Evolutionary conservation across 2,888 invertebrate genomes (phyloP).

Genomic region (Candidula unifasciata): DNA sequence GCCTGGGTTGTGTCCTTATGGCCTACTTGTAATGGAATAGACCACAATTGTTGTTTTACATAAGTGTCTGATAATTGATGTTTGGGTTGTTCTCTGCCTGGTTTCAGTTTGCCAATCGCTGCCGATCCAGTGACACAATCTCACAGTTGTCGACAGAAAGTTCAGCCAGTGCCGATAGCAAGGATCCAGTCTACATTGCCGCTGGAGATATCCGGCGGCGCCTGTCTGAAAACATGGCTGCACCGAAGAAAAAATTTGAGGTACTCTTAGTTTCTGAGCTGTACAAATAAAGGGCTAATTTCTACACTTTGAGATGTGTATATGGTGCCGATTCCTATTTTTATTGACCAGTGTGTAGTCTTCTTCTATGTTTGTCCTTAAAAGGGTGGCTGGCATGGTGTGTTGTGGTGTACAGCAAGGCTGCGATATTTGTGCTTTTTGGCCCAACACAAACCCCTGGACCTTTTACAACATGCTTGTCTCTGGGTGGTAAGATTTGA

Average conservation of each 20-base stretch:
- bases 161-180: slow-evolving; percentile 83
- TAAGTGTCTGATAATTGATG: not conserved
- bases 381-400: too few relatives aligned
- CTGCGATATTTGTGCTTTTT: too few relatives aligned
- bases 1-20: too few relatives aligned
- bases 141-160: slow-evolving; percentile 94
- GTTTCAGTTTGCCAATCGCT: slow-evolving; percentile 63
- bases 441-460: too few relatives aligned
- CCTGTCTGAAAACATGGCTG: slow-evolving; percentile 87
- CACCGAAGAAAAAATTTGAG: slow-evolving; percentile 82
- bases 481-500: too few relatives aligned
- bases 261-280: slow-evolving; percentile 61
- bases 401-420: too few relatives aligned
- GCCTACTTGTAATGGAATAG: not conserved
- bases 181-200: slow-evolving; percentile 84
- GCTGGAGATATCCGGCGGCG: slow-evolving; percentile 92
- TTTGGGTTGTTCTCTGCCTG: not conserved
- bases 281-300: too few relatives aligned
- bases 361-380: too few relatives aligned
- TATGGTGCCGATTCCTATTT: too few relatives aligned
- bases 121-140: slow-evolving; percentile 84
- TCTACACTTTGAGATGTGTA: too few relatives aligned
- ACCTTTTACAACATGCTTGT: too few relatives aligned
- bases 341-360: too few relatives aligned
- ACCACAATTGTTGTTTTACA: not conserved